Evolutionary conservation across 2,888 invertebrate genomes (phyloP), one percentile per base, ranked within the genome.

Genomic region (Spodoptera littoralis): DNA sequence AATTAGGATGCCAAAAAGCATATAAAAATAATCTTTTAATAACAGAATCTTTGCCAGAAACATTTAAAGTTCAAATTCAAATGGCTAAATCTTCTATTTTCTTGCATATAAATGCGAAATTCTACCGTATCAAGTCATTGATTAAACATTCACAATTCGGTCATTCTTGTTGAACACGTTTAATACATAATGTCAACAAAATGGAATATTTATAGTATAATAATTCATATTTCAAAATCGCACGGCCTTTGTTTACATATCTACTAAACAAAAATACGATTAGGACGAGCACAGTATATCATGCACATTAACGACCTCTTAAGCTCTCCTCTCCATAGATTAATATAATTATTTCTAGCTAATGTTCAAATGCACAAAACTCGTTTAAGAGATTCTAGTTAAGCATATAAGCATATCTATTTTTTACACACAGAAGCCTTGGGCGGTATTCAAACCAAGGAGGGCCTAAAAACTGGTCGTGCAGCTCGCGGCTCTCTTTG

Each of bases 391-490:
- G 67, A 62, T 70, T 72, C 76, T 79, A 76, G 78, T 78, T 76
- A 78, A 71, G 62, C 72, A 61, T 79, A 64, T 67, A 79, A 71
- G 69, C 70, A 73, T 80, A 76, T 80, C 73, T 78, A 67, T 79
- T 84, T 87, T 86, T 86, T 88, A 79, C 78, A 73, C 70, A 74
- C 68, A 70, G 77, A 76, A 77, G 84, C 88, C 86, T 84, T 79
- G 83, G 85, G 85, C 84, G 76, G 79, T 82, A 82, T 87, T 87
- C 83, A 87, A 87, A 84, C 81, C 79, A 82, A 60, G 73, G 76
- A 76, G 79, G 73, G 79, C 79, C 83, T 86, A 90, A 90, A 89
- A 90, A 90, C 87, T 86, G 87, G 89, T 88, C 83, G 61, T 66
- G 67, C 84, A 53, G 76, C 80, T 79, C 36, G 87, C 90, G 90